Base-by-base conservation (phyloP, 2,888 invertebrate genomes). In the Drosophila tanythrix region DNA sequence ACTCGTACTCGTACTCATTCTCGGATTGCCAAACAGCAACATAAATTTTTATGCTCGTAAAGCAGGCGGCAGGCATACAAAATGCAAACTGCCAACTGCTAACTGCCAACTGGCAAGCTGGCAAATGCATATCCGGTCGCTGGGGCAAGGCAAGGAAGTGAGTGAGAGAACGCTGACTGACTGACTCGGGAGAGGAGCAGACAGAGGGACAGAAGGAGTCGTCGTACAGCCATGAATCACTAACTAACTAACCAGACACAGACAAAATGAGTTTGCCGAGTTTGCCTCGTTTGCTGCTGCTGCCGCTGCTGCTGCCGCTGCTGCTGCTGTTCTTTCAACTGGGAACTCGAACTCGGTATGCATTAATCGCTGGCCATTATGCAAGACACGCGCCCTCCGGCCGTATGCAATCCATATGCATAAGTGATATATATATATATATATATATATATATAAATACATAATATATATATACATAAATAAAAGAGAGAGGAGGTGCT, bases 341-440 rank as follows among this genome's bases (percentile, higher is more conserved):
- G 59, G n/a, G 31, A 52, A 46, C 36, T 63, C 56, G 35, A 43
- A 55, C 57, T 62, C 18, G 80, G 51, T 11, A 38, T 68, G 53
- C 86, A 88, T 88, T 85, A 85, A 85, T 85, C 84, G 90, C 59
- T 58, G 56, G 68, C 63, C 85, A 85, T 86, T 86, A 86, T 86
- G 85, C 85, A 85, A 89, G 85, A 85, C 85, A 86, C 85, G 90
- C 90, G 85, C 89, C 88, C 88, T 74, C 67, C 79, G 76, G 87
- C 70, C 69, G 57, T 72, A 60, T 81, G 89, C 87, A 84, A 83
- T 83, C 80, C 81, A 84, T 86, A 86, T 83, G 76, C 60, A 80
- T 74, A 62, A 70, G 58, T 74, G 57, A 56, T 69, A 73, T 60
- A 59, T 67, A 50, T 43, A 43, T 18, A 52, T n/a, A n/a, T n/a